Evolutionary conservation across 2,888 invertebrate species (phyloP), one percentile per base, ranked within the genome.

Genomic region (Steinernema hermaphroditum): DNA sequence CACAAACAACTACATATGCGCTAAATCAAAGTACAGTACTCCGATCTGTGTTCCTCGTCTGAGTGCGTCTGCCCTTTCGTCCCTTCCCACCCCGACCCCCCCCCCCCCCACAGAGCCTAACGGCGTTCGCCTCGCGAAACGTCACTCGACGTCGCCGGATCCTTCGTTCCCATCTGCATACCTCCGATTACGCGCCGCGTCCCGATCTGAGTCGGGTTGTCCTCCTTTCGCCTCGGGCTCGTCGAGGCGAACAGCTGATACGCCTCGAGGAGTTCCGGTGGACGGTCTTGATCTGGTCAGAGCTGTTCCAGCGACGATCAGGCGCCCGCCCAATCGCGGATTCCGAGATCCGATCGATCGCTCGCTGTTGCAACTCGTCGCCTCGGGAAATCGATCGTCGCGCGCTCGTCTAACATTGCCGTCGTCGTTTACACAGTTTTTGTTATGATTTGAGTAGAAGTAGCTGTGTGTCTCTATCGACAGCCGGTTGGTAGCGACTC

Each of bases 371-470:
- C 37, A 12, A 4, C 37, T 37, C 37, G 2, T 54, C 19, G 9
- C 54, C 22, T 12, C 12, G 12, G 27, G 24, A 27, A 54, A 54
- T 54, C 54, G 54, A 54, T 54, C 54, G 54, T 12, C 6, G 27
- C 54, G 27, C 46, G 54, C 54, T 8, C 54, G 54, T 12, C 54
- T 14, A 54, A 6, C 22, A 49, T 54, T 24, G 12, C 12, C 24
- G 9, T 9, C 22, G 14, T 54, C 54, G 54, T 54, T 54, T 54
- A 54, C 54, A 54, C 54, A 54, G 54, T 54, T 54, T 54, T 54
- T 54, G 54, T 54, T 54, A 54, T 54, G 54, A 54, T 54, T 54
- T 54, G 54, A 54, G 54, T 54, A 6, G 54, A 54, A 54, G 54
- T 54, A 27, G 27, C 22, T 6, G 46, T 16, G 46, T n/a, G 27